phyloP scores from a whole-genome alignment of 2,113 vertebrate genomes.

The Leucopsar rothschildi region DNA sequence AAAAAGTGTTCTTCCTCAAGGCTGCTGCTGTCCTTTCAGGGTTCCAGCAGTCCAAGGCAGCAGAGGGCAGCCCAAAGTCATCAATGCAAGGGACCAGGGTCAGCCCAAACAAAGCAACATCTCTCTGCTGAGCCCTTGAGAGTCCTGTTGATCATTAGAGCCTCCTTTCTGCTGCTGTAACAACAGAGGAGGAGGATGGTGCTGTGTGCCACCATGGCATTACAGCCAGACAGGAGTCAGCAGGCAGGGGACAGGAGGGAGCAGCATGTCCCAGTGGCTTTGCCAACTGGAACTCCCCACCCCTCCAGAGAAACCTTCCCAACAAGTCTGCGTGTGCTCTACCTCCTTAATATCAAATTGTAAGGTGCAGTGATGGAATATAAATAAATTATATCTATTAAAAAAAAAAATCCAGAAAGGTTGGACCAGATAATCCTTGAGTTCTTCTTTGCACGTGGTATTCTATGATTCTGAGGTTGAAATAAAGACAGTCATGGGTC shows the following conservation, averaged over 20 bases:
- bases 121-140: not conserved
- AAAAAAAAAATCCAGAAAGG: not conserved
- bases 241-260: not conserved
- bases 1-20: not conserved
- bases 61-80: not conserved
- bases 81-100: not conserved
- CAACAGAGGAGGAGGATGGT: not conserved
- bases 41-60: fast-evolving
- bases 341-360: not conserved
- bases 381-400: not conserved
- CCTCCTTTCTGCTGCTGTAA: not conserved
- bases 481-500: not conserved
- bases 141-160: too few species aligned
- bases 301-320: not conserved
- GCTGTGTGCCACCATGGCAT: not conserved
- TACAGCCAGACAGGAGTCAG: not conserved
- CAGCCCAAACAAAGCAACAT: not conserved
- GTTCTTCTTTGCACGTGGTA: not conserved
- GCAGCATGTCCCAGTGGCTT: fast-evolving
- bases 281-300: fast-evolving
- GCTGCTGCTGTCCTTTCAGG: fast-evolving
- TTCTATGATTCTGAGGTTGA: not conserved
- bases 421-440: not conserved
- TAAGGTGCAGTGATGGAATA: not conserved
- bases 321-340: fast-evolving